A percentile compares a stretch with the other conserved stretches of the same genome.
These are phyloP conservation scores for Mico argentatus DNA, from an alignment of 2,797 vertebrate species.

Conservation along the genomic window DNA sequence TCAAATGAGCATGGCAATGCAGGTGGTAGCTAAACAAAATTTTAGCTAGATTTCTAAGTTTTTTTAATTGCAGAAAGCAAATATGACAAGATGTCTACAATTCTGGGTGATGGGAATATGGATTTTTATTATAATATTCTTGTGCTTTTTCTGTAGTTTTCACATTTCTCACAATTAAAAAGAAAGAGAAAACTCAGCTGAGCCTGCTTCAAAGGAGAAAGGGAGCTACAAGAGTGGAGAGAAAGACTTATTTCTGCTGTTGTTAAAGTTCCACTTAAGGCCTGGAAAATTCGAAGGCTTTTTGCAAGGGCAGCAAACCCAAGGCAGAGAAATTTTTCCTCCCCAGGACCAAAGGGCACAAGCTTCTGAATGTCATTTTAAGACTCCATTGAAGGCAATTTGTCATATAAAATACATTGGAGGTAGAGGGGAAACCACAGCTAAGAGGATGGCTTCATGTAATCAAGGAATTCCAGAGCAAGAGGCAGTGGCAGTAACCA, in stretches of 20 bases:
- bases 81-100: background rate
- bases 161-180: conserved; percentile 8
- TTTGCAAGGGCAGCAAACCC: background rate
- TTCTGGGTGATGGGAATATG: background rate
- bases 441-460: background rate
- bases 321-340: background rate
- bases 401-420: background rate
- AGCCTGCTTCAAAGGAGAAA: background rate
- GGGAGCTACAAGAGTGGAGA: background rate
- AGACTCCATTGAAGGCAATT: background rate
- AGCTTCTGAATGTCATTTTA: background rate
- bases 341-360: background rate
- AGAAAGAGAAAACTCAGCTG: background rate
- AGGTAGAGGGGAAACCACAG: background rate
- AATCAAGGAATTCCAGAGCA: background rate
- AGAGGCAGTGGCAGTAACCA: background rate
- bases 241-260: background rate
- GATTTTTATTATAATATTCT: background rate
- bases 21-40: background rate
- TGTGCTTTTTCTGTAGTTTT: background rate
- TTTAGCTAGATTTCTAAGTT: background rate
- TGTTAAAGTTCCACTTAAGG: background rate
- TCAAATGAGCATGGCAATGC: background rate
- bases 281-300: background rate
- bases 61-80: conserved; percentile 14